Percentiles rank a stretch among this genome's conserved stretches.
These are phyloP conservation scores for Whitmania pigra DNA, from an alignment of 1,140 invertebrate genomes.

Conservation along the genomic window DNA sequence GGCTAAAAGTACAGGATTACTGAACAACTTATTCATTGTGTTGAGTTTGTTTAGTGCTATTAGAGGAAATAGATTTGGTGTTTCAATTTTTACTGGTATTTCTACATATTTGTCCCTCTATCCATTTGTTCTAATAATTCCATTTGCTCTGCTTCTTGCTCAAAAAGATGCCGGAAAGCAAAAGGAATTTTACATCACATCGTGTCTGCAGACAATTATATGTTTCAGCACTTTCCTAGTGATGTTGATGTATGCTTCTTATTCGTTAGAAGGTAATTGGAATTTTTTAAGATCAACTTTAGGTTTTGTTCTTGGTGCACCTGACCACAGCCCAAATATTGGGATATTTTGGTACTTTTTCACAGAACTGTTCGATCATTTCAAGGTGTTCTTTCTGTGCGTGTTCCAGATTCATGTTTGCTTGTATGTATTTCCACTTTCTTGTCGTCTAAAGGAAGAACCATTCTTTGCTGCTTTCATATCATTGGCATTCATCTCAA, in stretches of 20 bases:
- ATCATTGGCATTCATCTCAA: conserved; percentile 66
- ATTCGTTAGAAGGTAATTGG: conserved; percentile 50
- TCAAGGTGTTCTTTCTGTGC: conserved; percentile 80
- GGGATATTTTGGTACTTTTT: conserved; percentile 99
- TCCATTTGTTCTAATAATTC: conserved; percentile 67
- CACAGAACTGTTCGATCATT: conserved; percentile 99
- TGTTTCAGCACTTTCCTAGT: conserved; percentile 26
- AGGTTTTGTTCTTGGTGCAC: conserved; percentile 58
- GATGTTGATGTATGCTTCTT: conserved; percentile 38
- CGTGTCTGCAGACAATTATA: conserved; percentile 15
- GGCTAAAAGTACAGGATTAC: conserved; percentile 75
- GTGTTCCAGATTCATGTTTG: conserved; percentile 93
- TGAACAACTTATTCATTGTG: conserved; percentile 55
- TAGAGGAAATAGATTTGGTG: conserved; percentile 49
- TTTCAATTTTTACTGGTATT: conserved; percentile 57
- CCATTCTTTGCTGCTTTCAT: conserved; percentile 72
- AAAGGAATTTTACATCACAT: neutral
- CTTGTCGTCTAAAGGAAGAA: conserved; percentile 66
- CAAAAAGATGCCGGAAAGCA: conserved; percentile 24
- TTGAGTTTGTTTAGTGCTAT: conserved; percentile 54
- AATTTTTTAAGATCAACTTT: conserved; percentile 63
- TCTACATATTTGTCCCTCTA: conserved; percentile 73
- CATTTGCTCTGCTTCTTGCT: conserved; percentile 52
- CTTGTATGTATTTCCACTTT: conserved; percentile 76
- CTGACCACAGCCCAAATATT: conserved; percentile 88